These are phyloP conservation scores for Meriones unguiculatus DNA, from an alignment of 2,113 vertebrate species.

Conservation along the genomic window DNA sequence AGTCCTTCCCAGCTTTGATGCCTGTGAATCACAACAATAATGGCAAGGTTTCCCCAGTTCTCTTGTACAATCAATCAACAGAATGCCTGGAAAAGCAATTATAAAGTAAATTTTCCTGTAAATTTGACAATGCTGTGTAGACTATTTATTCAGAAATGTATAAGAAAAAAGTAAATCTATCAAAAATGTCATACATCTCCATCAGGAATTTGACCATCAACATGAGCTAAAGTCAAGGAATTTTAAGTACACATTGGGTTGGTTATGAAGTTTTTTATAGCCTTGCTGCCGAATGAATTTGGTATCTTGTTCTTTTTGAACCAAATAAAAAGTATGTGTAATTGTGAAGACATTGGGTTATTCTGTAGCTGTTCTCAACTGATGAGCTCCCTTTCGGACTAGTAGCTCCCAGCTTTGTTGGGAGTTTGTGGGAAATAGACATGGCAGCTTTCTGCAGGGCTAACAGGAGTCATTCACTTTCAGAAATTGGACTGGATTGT, in stretches of 20 bases:
- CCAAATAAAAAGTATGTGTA: background rate
- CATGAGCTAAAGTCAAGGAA: constrained; percentile 13
- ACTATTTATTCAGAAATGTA: background rate
- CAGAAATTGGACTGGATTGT: background rate
- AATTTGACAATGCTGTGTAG: background rate
- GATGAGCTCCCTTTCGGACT: background rate
- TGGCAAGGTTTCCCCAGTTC: background rate
- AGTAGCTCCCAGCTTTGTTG: background rate
- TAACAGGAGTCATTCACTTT: constrained; percentile 55
- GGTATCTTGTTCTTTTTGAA: background rate
- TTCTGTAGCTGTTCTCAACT: constrained; percentile 32
- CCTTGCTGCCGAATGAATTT: background rate
- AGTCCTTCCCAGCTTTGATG: too few species aligned
- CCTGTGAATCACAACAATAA: too few species aligned
- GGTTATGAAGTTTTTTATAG: background rate
- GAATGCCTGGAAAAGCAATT: background rate
- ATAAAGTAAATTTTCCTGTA: background rate
- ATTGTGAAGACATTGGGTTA: background rate
- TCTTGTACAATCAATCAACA: background rate
- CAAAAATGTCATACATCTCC: background rate
- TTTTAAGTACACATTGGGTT: background rate
- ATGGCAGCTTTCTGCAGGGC: constrained; percentile 20
- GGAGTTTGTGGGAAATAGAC: constrained; percentile 20
- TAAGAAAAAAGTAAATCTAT: background rate
- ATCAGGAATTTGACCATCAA: background rate